Evolutionary conservation across 2,888 invertebrate species (phyloP).

Genomic region (Criorhina ranunculi): DNA sequence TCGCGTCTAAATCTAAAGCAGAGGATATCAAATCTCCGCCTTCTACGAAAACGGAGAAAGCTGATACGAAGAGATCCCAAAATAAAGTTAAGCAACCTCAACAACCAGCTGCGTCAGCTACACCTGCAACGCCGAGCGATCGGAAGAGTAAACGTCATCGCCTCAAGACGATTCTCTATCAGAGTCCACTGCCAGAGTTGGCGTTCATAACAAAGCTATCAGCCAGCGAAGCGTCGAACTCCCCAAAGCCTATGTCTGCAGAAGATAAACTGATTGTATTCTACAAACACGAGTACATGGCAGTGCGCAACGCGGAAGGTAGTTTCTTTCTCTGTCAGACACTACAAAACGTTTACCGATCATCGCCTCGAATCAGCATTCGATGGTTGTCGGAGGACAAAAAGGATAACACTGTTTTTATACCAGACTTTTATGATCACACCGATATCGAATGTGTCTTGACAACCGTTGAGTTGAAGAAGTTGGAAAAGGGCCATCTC

Average conservation of each 20-base stretch:
- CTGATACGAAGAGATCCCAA: slow-evolving; percentile 51
- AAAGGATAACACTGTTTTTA: slow-evolving; percentile 87
- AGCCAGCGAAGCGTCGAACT: slow-evolving; percentile 86
- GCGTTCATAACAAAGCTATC: slow-evolving; percentile 91
- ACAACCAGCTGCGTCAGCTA: slow-evolving; percentile 20
- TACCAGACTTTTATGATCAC: slow-evolving; percentile 95
- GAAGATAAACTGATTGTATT: slow-evolving; percentile 94
- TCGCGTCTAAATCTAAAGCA: slow-evolving; percentile 45
- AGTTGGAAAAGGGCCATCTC: slow-evolving; percentile 90
- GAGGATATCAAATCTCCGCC: slow-evolving; percentile 54
- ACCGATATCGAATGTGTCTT: slow-evolving; percentile 96
- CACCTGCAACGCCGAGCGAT: slow-evolving; percentile 74
- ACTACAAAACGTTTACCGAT: slow-evolving; percentile 95
- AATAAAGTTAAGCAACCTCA: slow-evolving; percentile 48
- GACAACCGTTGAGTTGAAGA: slow-evolving; percentile 92
- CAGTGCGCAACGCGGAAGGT: slow-evolving; percentile 95
- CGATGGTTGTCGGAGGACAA: slow-evolving; percentile 92
- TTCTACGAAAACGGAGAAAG: slow-evolving; percentile 42
- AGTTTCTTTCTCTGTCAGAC: slow-evolving; percentile 95
- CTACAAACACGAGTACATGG: slow-evolving; percentile 95
- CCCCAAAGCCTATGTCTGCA: slow-evolving; percentile 85
- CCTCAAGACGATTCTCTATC: slow-evolving; percentile 88
- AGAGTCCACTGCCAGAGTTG: slow-evolving; percentile 92
- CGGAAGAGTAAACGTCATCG: slow-evolving; percentile 81
- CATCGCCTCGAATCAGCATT: slow-evolving; percentile 93